Evolutionary conservation across 2,888 invertebrate species (phyloP), one percentile per base, ranked within the genome.

Genomic region (Allophyes oxyacanthae): DNA sequence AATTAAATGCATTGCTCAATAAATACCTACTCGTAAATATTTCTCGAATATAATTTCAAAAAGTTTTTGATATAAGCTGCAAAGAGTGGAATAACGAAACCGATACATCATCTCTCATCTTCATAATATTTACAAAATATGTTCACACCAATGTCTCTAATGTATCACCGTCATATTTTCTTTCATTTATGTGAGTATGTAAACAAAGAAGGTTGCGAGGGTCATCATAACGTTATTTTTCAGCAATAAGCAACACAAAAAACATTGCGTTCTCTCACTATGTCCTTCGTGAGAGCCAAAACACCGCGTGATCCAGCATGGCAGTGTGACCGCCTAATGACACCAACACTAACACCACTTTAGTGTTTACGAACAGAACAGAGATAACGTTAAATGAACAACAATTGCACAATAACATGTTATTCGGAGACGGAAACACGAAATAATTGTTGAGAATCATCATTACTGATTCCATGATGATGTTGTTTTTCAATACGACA

Each of bases 301-400:
- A 75, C 65, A 70, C 70, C 69, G 66, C 76, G 73, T 77, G 75
- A 76, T 64, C 45, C 46, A 48, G 59, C 60, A 74, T 60, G 74
- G 68, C 77, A 79, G 77, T 75, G 77, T 77, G 79, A 82, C 73
- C 77, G 69, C 56, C 46, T 69, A 62, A 62, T 68, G 60, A 66
- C 69, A 64, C 20, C 20, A 20, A 2, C 25, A 30, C 54, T 50
- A 52, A 68, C 46, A 61, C 60, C 64, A 67, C 68, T 58, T 38
- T 45, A 53, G 44, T 64, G 64, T 72, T 72, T 71, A 66, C 52
- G 40, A 38, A 72, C 54, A 64, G 36, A 56, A 63, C 53, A 51
- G 40, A 71, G 61, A 77, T 76, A 72, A 66, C 62, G 65, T 41
- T 48, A 58, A 64, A 70, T 60, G 55, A 68, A 65, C 62, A 68